Percentiles rank a stretch among this genome's conserved stretches.
phyloP scores from a whole-genome alignment of 2,888 invertebrate genomes.

The Heliconius aoede region DNA sequence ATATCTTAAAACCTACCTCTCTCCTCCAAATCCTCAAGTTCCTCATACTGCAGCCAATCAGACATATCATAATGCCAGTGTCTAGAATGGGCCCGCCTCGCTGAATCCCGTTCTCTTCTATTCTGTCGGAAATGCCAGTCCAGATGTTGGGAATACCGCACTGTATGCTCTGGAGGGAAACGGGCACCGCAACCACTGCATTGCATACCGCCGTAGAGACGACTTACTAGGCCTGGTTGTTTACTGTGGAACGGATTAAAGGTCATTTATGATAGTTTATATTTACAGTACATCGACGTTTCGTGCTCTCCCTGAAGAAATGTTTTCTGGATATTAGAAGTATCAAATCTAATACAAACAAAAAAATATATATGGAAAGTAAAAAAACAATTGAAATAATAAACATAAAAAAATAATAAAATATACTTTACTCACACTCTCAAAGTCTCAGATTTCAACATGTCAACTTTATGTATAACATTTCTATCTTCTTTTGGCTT shows the following conservation, averaged over 20 bases:
- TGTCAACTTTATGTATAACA: constrained; percentile 85
- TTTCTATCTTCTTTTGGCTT: constrained; percentile 66
- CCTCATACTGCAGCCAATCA: constrained; percentile 97
- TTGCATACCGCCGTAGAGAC: constrained; percentile 95
- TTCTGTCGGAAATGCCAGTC: constrained; percentile 99
- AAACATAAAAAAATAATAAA: no score
- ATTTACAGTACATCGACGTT: no score
- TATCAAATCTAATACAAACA: no score
- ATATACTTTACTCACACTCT: constrained; percentile 84
- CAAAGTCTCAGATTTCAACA: constrained; percentile 88
- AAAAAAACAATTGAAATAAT: neutral
- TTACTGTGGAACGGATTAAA: constrained; percentile 85
- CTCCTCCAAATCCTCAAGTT: constrained; percentile 95
- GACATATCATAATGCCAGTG: constrained; percentile 95
- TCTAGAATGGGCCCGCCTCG: constrained; percentile 91
- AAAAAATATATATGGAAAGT: no score
- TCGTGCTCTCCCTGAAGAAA: no score
- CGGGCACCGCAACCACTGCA: constrained; percentile 98
- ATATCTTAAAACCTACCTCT: constrained; percentile 81
- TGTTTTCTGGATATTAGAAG: no score
- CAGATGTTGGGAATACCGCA: constrained; percentile 96
- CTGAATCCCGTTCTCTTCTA: constrained; percentile 92
- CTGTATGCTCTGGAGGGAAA: constrained; percentile 94
- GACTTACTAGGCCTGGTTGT: constrained; percentile 87
- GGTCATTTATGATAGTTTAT: no score